phyloP scores from a whole-genome alignment of 2,797 vertebrate genomes.

The Hoplostethus mediterraneus region DNA sequence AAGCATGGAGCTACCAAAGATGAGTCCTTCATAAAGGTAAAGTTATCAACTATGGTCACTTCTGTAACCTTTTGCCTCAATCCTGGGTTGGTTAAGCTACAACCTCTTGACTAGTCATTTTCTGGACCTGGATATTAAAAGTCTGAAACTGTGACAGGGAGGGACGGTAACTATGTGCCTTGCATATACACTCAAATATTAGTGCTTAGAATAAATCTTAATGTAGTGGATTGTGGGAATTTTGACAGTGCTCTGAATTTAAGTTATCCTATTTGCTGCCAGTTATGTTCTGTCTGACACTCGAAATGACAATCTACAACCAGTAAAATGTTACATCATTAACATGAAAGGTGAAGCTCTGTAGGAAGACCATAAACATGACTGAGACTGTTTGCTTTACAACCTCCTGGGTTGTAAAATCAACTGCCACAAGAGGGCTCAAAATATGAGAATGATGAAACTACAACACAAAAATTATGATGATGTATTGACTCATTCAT shows the following conservation, averaged over 20 bases:
- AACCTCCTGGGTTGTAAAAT: not conserved
- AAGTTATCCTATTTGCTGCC: not conserved
- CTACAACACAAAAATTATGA: not conserved
- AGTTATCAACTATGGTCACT: not conserved
- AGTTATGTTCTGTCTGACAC: not conserved
- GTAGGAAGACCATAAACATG: not conserved
- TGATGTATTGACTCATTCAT: not conserved
- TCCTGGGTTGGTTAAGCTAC: not conserved
- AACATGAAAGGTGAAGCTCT: not conserved
- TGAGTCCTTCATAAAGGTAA: constrained; percentile 89
- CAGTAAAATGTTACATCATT: not conserved
- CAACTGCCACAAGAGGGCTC: constrained; percentile 36
- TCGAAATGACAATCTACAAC: not conserved
- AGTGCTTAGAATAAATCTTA: not conserved
- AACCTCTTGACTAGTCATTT: not conserved
- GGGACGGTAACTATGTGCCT: not conserved
- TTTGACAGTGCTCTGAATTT: too few species aligned
- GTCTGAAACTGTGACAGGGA: constrained; percentile 17
- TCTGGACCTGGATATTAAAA: constrained; percentile 8
- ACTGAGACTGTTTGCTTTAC: not conserved
- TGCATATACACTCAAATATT: not conserved
- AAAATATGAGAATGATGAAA: not conserved
- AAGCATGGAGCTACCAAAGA: constrained; percentile 90
- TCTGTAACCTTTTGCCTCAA: not conserved
- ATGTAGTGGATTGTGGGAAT: not conserved